Percentiles rank a stretch among this genome's conserved stretches.
These are phyloP conservation scores for Andrena camellia DNA, from an alignment of 2,888 invertebrate genomes.

Conservation along the genomic window DNA sequence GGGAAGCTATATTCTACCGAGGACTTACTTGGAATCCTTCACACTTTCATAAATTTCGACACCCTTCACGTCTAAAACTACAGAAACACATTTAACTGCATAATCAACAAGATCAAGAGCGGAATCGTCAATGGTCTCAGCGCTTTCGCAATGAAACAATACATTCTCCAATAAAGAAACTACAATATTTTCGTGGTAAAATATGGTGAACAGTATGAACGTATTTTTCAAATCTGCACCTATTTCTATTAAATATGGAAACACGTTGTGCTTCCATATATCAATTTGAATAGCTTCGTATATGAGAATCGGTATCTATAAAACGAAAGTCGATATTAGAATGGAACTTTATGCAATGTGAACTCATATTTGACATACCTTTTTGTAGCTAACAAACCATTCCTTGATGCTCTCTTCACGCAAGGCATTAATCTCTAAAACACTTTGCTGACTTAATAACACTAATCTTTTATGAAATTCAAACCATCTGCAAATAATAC, in stretches of 20 bases:
- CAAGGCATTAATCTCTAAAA: slow-evolving; percentile 91
- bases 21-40: slow-evolving; percentile 68
- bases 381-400: slow-evolving; percentile 90
- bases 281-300: slow-evolving; percentile 93
- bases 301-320: slow-evolving; percentile 90
- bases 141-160: slow-evolving; percentile 92
- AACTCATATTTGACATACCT: slow-evolving; percentile 85
- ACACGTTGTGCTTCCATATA: slow-evolving; percentile 94
- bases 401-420: slow-evolving; percentile 95
- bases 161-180: slow-evolving; percentile 93
- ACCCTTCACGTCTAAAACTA: slow-evolving; percentile 85
- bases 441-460: slow-evolving; percentile 95
- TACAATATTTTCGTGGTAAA: slow-evolving; percentile 93
- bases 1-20: neutral
- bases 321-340: slow-evolving; percentile 52
- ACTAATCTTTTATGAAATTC: slow-evolving; percentile 93
- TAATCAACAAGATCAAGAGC: slow-evolving; percentile 94
- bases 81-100: slow-evolving; percentile 89
- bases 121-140: slow-evolving; percentile 91
- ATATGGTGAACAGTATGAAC: slow-evolving; percentile 92
- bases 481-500: slow-evolving; percentile 88
- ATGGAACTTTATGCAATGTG: neutral
- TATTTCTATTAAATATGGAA: slow-evolving; percentile 91
- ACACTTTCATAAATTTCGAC: slow-evolving; percentile 61
- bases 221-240: slow-evolving; percentile 89